Base-by-base conservation (phyloP, 2,113 vertebrate species). In the Halcyon senegalensis region DNA sequence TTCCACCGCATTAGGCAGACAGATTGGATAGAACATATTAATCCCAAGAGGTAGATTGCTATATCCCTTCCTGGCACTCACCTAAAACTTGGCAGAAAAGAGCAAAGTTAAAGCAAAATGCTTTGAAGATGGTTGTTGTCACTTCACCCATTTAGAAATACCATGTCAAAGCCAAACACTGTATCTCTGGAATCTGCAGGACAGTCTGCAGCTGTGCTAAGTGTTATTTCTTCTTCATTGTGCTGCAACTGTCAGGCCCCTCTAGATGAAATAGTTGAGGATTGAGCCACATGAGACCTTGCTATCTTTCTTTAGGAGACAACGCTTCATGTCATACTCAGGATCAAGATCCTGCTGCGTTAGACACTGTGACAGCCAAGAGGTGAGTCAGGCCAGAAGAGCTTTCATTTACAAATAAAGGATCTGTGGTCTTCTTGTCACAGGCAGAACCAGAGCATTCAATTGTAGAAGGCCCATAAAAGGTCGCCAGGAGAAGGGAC, bases 1-100 rank as follows among this genome's bases (percentile, higher is more conserved):
- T 75, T 91, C 80, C 53, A 87, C 80, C 68, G 92, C 76, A 91
- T 96, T 95, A 96, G 90, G 84, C 70, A 96, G 89, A 89, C 90
- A 94, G 80, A 96, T 87, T 39, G 89, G 87, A 91, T 93, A 87
- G 28, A 92, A 84, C 41, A 16, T 70, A 87, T 72, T 91, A 94
- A 93, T 97, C 84, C 90, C 88, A 88, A 90, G 75, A 91, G 92
- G 84, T 70, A 93, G 84, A 75, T 50, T 53, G 28, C 77, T 87
- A 28, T 41, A 84, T 87, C 69, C 62, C 39, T 48, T 89, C 46
- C 82, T 87, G 64, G 89, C 76, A 94, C 80, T 39, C 64, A 84
- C 86, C 73, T 90, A 74, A 90, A 90, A 93, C 44, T 79, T 43
- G 19, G 4, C 59, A 88, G 53, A 72, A 44, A 64, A 84, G 15